Evolutionary conservation across 2,113 vertebrate genomes (phyloP), one percentile per base, ranked within the genome.

Genomic region (Oxyruncus cristatus): DNA sequence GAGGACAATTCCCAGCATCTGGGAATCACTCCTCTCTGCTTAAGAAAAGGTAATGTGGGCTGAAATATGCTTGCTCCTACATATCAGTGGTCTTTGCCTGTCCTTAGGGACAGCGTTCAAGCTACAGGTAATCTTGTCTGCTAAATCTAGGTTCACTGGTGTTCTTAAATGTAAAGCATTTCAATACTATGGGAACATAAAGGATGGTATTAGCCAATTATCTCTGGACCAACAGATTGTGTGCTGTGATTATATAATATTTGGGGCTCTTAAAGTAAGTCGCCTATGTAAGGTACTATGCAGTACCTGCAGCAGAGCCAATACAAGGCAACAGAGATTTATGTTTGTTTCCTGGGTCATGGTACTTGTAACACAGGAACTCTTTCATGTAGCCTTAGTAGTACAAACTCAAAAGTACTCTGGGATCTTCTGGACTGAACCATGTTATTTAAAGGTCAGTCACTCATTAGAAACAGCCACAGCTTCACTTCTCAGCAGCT

Each of bases 381-480:
- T 66, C 50, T 14, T 92, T 72, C 46, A 68, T 13, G 26, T 1
- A 58, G 53, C 22, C 75, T 58, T 23, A 47, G 56, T 5, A 70
- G 15, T 28, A 49, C 27, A 68, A 87, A 82, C 65, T 72, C 56
- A 8, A 3, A 79, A 93, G 58, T 72, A 47, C 42, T 85, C 77
- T 83, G 67, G 41, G 75, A 89, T 92, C 82, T 87, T 94, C 79
- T 66, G 68, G 63, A 70, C 55, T 28, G 49, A 91, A 61, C 17
- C 12, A 65, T 8, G 44, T 52, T 85, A 79, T 47, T 87, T 63
- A 89, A 94, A 95, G 42, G 92, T 67, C 90, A 91, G 33, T 18
- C 27, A 53, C 83, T 75, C 63, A 37, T 55, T 70, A 92, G 55
- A 83, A 88, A 78, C 28, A 86, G 62, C 49, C 85, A 26, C 59